Evolutionary conservation across 2,888 invertebrate species (phyloP).

Genomic region (Coenonympha glycerion): DNA sequence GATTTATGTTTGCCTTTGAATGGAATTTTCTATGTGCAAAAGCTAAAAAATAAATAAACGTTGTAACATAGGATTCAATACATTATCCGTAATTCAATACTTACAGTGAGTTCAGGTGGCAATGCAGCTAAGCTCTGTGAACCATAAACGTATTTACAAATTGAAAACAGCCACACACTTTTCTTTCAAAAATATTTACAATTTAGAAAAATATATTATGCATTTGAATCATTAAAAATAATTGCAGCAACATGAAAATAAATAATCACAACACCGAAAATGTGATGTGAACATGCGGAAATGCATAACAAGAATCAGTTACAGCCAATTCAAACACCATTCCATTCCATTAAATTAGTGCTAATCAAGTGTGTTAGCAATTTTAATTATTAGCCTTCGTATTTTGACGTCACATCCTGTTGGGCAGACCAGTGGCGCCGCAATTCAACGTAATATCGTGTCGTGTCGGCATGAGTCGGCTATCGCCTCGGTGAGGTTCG

Average conservation of each 20-base stretch:
- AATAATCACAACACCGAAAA: slow-evolving; percentile 16
- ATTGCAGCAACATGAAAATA: slow-evolving; percentile 12
- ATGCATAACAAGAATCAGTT: slow-evolving; percentile 34
- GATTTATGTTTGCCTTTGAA: too few species aligned
- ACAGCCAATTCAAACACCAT: slow-evolving; percentile 38
- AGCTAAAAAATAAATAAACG: not conserved
- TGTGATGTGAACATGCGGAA: slow-evolving; percentile 26
- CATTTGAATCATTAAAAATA: slow-evolving; percentile 14
- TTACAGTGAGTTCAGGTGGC: slow-evolving; percentile 87
- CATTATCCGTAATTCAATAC: slow-evolving; percentile 53
- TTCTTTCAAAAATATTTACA: slow-evolving; percentile 18
- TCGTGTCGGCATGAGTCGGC: too few species aligned
- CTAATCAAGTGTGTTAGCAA: too few species aligned
- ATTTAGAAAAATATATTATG: slow-evolving; percentile 14
- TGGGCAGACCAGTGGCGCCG: too few species aligned
- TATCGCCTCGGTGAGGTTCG: too few species aligned
- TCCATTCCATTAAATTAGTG: slow-evolving; percentile 24
- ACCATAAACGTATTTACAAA: slow-evolving; percentile 74
- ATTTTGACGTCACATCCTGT: too few species aligned
- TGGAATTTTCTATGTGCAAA: not conserved
- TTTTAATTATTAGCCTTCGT: too few species aligned
- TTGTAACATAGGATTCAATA: not conserved
- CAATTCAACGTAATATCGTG: too few species aligned
- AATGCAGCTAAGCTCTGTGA: slow-evolving; percentile 89
- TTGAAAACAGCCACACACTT: slow-evolving; percentile 39